Evolutionary conservation across 2,888 invertebrate genomes (phyloP).

Genomic region (Eupithecia centaureata): DNA sequence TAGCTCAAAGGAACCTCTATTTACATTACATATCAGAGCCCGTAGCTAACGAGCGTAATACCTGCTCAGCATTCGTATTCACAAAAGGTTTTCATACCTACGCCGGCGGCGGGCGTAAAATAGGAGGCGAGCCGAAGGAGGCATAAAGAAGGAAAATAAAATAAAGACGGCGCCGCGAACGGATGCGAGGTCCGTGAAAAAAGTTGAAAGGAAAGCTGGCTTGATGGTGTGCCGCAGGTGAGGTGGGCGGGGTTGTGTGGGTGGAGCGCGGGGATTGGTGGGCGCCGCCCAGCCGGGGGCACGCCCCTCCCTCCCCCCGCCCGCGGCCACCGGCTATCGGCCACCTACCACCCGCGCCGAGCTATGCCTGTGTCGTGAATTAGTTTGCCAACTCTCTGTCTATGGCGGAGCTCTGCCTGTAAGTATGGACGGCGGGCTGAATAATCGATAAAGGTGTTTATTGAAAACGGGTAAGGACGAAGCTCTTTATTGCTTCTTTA

Average conservation of each 20-base stretch:
- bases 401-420: conserved; percentile 82
- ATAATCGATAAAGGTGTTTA: conserved; percentile 85
- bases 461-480: conserved; percentile 83
- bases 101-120: conserved; percentile 78
- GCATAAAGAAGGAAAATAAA: conserved; percentile 83
- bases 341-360: conserved; percentile 79
- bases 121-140: conserved; percentile 81
- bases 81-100: conserved; percentile 83
- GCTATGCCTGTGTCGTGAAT: conserved; percentile 84
- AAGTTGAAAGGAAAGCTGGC: conserved; percentile 78
- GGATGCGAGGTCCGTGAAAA: conserved; percentile 82
- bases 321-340: conserved; percentile 79
- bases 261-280: conserved; percentile 78
- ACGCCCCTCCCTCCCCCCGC: conserved; percentile 66
- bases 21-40: conserved; percentile 80
- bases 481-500: conserved; percentile 82
- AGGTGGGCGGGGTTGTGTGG: conserved; percentile 80
- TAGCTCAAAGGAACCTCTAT: conserved; percentile 66
- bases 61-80: conserved; percentile 83
- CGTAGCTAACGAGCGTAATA: conserved; percentile 81
- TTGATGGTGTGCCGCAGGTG: conserved; percentile 83
- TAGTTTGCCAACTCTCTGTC: conserved; percentile 84
- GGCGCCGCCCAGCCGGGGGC: conserved; percentile 78
- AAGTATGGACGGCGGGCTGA: conserved; percentile 82
- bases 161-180: conserved; percentile 82